phyloP scores from a whole-genome alignment of 2,888 invertebrate species.

The Melanostoma mellinum region DNA sequence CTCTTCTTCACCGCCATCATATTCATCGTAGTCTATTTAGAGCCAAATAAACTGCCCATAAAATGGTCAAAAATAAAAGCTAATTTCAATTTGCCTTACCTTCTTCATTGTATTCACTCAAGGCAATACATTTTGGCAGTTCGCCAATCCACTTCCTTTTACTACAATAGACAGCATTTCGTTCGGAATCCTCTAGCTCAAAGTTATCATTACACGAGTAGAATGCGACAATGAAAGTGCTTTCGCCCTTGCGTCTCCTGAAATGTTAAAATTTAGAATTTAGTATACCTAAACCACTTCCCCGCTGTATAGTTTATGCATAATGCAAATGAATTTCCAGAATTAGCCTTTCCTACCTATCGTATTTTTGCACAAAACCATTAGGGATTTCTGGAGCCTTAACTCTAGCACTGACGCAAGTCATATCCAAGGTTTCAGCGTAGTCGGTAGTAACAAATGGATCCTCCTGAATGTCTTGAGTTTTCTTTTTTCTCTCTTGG shows the following conservation, averaged over 20 bases:
- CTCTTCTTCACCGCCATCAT: slow-evolving; percentile 72
- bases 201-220: slow-evolving; percentile 84
- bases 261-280: slow-evolving; percentile 23
- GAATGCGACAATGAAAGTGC: slow-evolving; percentile 84
- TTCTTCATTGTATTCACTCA: slow-evolving; percentile 75
- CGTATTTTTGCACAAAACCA: slow-evolving; percentile 79
- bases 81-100: slow-evolving; percentile 64
- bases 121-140: slow-evolving; percentile 82
- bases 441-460: slow-evolving; percentile 76
- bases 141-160: slow-evolving; percentile 84
- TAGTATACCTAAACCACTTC: background rate
- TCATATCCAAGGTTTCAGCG: slow-evolving; percentile 79
- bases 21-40: slow-evolving; percentile 74
- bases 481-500: slow-evolving; percentile 74
- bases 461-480: slow-evolving; percentile 78
- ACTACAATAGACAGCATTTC: slow-evolving; percentile 84
- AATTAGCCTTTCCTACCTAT: slow-evolving; percentile 71
- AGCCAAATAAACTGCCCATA: slow-evolving; percentile 16
- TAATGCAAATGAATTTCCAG: slow-evolving; percentile 9
- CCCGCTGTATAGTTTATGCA: slow-evolving; percentile 5
- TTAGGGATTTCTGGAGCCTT: slow-evolving; percentile 80
- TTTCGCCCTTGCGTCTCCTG: slow-evolving; percentile 79
- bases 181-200: slow-evolving; percentile 82
- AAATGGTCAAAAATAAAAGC: slow-evolving; percentile 44
- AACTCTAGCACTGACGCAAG: slow-evolving; percentile 79